Base-by-base conservation (phyloP, 2,888 invertebrate species). In the Acleris cristana region DNA sequence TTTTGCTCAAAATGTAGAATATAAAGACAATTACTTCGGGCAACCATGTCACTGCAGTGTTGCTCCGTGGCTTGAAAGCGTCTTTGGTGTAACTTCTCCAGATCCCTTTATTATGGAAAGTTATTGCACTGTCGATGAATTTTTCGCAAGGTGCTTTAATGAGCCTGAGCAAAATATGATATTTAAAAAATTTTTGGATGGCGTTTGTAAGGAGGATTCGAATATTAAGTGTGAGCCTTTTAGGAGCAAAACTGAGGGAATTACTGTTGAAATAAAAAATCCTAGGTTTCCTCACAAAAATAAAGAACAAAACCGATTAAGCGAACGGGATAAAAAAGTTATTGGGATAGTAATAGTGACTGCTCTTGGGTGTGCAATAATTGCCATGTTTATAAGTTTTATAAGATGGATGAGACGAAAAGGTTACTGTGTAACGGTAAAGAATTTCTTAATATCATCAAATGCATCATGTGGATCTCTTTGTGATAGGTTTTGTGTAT, bases 141-240 rank as follows among this genome's bases (percentile, higher is more conserved):
- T 93, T 52, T 85, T 96, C 21, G 94, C 95, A 4, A 88, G 90
- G 51, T 96, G 96, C 79, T 95, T 95, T 77, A 94, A 95, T 69
- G 89, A 95, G 8, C 94, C 94, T 0, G 94, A 95, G 73, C 95
- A 95, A 54, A 94, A 95, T 69, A 93, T 95, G 79, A 82, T 93
- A 64, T 94, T 96, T 78, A 80, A 90, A 52, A 95, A 95, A 74
- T 96, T 95, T 78, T 93, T 94, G 0, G 90, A 93, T 52, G 85
- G 93, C 54, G 94, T 95, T 18, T 96, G 96, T 75, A 90, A 84
- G 5, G 89, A 88, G 8, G 86, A 85, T 59, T 70, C 88, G 14
- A 86, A 86, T 16, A 93, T 96, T 40, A 86, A 92, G 72, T 96
- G 96, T 76, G 94, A 95, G 76, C 92, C 93, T 14, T 94, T 93